Base-by-base conservation (phyloP, 2,113 vertebrate species). In the Phodopus roborovskii region DNA sequence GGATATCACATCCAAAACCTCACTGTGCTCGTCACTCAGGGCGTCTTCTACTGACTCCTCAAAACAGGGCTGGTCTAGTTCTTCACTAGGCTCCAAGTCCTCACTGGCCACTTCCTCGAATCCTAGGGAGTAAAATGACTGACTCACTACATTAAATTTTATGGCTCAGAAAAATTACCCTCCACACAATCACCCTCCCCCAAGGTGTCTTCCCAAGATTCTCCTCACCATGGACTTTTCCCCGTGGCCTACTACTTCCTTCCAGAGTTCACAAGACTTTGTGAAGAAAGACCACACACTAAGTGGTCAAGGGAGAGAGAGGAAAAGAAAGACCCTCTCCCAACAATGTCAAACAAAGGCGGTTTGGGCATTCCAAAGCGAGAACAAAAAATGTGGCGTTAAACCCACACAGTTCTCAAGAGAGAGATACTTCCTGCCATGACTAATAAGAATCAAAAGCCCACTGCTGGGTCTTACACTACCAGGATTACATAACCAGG, bases 11-110 rank as follows among this genome's bases (percentile, higher is more conserved):
- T 94, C 95, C 96, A 96, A 48, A 36, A 13, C 94, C 78, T 97
- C 96, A 84, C 96, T 96, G 97, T 50, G 56, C 75, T 79, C 92
- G 39, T 90, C 92, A 6, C 91, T 97, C 7, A 4, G 28, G 33
- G 45, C 16, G 60, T 95, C 96, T 33, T 92, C 95, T 22, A 50
- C 71, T 7, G 60, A n/a, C 62, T 94, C 96, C 96, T 96, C 96
- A 82, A 75, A 77, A 79, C 68, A 48, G 1, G 92, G 88, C 79
- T 58, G 88, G 30, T 96, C 95, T 93, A 96, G 93, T 33, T 96
- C 96, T 75, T 97, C 96, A 86, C 92, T 92, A 88, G 94, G 85
- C 30, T 95, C 96, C 97, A 86, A 42, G 24, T 97, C 93, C 96
- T 97, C 95, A 74, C 73, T 64, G 39, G 91, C 70, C 70, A 56